Evolutionary conservation across 2,797 vertebrate genomes (phyloP), one percentile per base, ranked within the genome.

Genomic region (Mormyrus hasselquistii): DNA sequence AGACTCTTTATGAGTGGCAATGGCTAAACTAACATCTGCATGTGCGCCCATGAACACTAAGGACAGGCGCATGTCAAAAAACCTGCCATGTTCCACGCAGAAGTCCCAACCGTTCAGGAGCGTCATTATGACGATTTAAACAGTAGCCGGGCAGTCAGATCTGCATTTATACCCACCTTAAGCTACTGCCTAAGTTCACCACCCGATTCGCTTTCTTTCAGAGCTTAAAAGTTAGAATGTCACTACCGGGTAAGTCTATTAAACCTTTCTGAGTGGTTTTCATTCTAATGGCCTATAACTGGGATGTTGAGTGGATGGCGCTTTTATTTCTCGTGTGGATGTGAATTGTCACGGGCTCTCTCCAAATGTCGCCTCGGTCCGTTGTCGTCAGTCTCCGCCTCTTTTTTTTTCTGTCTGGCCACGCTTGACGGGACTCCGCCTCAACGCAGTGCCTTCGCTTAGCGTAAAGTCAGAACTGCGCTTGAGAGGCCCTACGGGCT

Each of bases 211-310:
- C 92, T 50, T 92, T 90, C 89, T 65, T 93, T 34, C 90, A 96
- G 96, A 96, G 94, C 89, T 89, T 96, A 76, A 95, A 52, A 93
- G 88, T 57, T 22, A 93, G 94, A 88, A 92, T 91, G 90, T 93
- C 88, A 85, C 89, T 93, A 47, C 90, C 92, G 89, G 95, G 96
- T 96, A 92, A 92, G 94, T 91, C 19, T n/a, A 49, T 76, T 50
- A 47, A 87, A 89, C 1, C 82, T 57, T 7, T 52, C 16, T 69
- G 38, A 44, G 38, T 22, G 55, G 55, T 41, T 87, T 65, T 88
- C 53, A 87, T 52, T 87, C 53, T 38, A 87, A 57, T 25, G 34
- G 52, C 85, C 85, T 87, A 16, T 53, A 52, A 34, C 8, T 86
- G 47, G 50, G 83, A 86, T 86, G 83, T 5, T 53, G 50, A 52